These are phyloP conservation scores for Sabatieria punctata DNA, from an alignment of 2,888 invertebrate genomes.

Conservation along the genomic window DNA sequence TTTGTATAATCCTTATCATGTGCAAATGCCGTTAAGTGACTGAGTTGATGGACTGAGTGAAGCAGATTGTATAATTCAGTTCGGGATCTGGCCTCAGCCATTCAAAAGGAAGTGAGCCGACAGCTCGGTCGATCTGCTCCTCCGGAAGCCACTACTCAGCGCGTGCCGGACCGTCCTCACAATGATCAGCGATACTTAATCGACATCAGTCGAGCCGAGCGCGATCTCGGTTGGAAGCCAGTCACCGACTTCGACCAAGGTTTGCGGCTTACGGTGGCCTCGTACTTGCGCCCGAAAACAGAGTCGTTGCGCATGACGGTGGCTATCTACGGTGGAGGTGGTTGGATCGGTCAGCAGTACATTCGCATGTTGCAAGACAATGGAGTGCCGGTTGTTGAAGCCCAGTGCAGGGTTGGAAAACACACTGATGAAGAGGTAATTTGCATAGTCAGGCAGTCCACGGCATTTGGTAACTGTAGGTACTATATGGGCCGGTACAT, in stretches of 20 bases:
- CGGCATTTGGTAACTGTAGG: too few relatives aligned
- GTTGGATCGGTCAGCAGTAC: slow-evolving; percentile 19
- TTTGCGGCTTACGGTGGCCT: slow-evolving; percentile 20
- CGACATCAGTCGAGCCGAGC: slow-evolving; percentile 21
- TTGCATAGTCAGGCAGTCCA: too few relatives aligned
- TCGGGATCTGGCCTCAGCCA: slow-evolving; percentile 19
- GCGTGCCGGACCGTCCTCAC: slow-evolving; percentile 27
- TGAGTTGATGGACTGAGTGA: too few relatives aligned
- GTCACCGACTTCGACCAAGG: slow-evolving; percentile 22
- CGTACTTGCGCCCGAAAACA: slow-evolving; percentile 13
- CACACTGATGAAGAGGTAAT: slow-evolving; percentile 19
- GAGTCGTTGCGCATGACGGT: slow-evolving; percentile 20
- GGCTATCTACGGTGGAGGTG: slow-evolving; percentile 22
- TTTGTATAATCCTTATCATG: too few relatives aligned
- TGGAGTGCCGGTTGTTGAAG: slow-evolving; percentile 19
- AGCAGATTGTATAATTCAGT: too few relatives aligned
- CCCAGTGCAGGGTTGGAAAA: slow-evolving; percentile 19
- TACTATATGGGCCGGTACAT: too few relatives aligned
- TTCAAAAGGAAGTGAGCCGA: slow-evolving; percentile 23
- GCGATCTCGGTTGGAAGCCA: slow-evolving; percentile 23
- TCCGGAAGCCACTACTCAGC: slow-evolving; percentile 9
- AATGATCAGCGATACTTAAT: slow-evolving; percentile 27
- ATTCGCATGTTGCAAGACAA: slow-evolving; percentile 16
- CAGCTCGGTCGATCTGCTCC: slow-evolving; percentile 16
- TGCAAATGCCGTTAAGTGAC: too few relatives aligned